Evolutionary conservation across 1,140 invertebrate genomes (phyloP).

Genomic region (Argopecten irradians): DNA sequence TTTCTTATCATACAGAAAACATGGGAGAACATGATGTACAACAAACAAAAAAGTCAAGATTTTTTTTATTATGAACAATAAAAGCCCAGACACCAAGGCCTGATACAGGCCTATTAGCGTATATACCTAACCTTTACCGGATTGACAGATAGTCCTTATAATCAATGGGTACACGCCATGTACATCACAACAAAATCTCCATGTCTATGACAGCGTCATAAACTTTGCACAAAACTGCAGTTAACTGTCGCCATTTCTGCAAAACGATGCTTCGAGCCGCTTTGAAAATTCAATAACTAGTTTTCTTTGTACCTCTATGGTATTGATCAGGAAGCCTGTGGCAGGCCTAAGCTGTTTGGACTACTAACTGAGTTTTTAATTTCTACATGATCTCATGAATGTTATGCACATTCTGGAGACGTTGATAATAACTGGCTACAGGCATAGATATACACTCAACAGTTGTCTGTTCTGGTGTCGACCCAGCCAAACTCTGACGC

Average conservation of each 20-base stretch:
- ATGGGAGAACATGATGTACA: background rate
- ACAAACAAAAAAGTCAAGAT: background rate
- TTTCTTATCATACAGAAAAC: background rate
- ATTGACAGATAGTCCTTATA: background rate
- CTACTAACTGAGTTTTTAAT: background rate
- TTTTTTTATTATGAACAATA: background rate
- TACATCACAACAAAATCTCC: background rate
- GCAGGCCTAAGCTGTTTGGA: slow-evolving; percentile 14
- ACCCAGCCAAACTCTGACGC: background rate
- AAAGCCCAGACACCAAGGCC: background rate
- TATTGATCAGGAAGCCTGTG: background rate
- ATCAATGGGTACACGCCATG: background rate
- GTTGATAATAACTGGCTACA: background rate
- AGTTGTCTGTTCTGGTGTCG: background rate
- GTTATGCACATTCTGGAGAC: slow-evolving; percentile 3
- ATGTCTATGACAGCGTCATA: background rate
- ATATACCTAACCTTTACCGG: background rate
- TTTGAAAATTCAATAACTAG: slow-evolving; percentile 10
- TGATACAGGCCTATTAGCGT: background rate
- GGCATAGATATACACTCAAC: background rate
- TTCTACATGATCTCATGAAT: slow-evolving; percentile 10
- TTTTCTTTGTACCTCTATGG: background rate
- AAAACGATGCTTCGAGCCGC: background rate
- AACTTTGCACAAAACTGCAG: background rate
- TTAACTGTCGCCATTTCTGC: background rate